Evolutionary conservation across 2,113 vertebrate species (phyloP).

Genomic region (Lates calcarifer): DNA sequence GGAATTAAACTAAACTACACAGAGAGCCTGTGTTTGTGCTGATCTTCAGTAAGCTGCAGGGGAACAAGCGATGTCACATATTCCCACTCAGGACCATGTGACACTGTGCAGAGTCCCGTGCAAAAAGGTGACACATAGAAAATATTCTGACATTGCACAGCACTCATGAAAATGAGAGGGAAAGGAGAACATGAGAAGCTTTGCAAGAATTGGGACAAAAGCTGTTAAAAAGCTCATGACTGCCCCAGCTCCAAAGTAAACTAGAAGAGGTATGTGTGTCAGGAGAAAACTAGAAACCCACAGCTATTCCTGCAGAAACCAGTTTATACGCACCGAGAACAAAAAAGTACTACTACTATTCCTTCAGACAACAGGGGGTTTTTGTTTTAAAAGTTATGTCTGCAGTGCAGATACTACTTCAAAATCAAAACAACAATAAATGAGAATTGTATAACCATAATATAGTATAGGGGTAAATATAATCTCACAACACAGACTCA

Average conservation of each 20-base stretch:
- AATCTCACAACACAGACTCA: neutral
- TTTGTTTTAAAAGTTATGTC: neutral
- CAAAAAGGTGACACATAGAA: conserved; percentile 22
- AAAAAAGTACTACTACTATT: neutral
- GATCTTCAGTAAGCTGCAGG: conserved; percentile 35
- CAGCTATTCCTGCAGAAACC: neutral
- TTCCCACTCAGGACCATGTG: conserved; percentile 32
- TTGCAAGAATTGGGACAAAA: neutral
- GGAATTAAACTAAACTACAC: conserved; percentile 21
- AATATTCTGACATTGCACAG: neutral
- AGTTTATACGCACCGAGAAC: neutral
- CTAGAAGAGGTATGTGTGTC: conserved; percentile 2
- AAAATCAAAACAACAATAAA: neutral
- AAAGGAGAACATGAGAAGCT: neutral
- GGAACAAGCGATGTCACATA: conserved; percentile 13
- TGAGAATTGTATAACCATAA: neutral
- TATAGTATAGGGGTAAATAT: neutral
- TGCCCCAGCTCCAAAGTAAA: conserved; percentile 33
- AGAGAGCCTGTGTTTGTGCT: conserved; percentile 25
- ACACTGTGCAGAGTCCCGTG: conserved; percentile 4
- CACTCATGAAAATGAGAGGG: conserved; percentile 6
- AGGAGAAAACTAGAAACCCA: conserved; percentile 3
- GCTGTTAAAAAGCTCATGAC: conserved; percentile 10
- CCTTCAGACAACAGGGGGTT: neutral
- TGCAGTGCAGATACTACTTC: neutral